Percentiles rank a stretch among this genome's conserved stretches.
phyloP scores from a whole-genome alignment of 35 echinoderm and acorn worm species.

The Stichopus chloronotus region DNA sequence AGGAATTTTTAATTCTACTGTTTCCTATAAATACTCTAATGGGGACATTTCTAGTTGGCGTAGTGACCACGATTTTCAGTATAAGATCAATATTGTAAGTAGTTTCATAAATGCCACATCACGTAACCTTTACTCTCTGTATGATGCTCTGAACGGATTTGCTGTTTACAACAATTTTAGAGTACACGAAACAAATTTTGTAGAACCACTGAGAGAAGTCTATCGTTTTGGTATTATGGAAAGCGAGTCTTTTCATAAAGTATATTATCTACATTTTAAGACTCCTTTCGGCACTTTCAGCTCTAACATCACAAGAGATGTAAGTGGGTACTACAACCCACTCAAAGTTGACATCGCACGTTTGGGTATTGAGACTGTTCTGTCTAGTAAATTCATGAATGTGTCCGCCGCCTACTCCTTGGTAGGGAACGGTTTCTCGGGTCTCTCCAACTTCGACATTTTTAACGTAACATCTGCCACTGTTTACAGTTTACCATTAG shows the following conservation, averaged over 20 bases:
- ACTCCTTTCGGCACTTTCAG: neutral
- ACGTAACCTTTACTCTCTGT: neutral
- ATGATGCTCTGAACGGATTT: neutral
- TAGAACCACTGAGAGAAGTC: neutral
- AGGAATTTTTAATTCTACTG: neutral
- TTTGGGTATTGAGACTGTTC: neutral
- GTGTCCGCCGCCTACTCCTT: neutral
- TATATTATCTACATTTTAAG: neutral
- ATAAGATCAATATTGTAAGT: neutral
- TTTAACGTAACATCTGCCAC: neutral
- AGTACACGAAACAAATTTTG: neutral
- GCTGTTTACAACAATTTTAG: neutral
- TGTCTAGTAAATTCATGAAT: neutral
- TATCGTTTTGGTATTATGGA: neutral
- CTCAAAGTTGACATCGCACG: neutral
- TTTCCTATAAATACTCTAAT: neutral
- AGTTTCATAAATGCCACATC: neutral
- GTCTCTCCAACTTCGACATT: neutral
- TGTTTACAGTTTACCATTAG: neutral
- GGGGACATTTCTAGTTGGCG: neutral
- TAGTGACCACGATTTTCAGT: neutral
- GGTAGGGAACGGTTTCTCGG: neutral
- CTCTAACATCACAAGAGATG: neutral
- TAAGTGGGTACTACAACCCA: neutral
- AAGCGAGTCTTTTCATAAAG: neutral